phyloP scores from a whole-genome alignment of 2,888 invertebrate species.

The Cheilosia variabilis region DNA sequence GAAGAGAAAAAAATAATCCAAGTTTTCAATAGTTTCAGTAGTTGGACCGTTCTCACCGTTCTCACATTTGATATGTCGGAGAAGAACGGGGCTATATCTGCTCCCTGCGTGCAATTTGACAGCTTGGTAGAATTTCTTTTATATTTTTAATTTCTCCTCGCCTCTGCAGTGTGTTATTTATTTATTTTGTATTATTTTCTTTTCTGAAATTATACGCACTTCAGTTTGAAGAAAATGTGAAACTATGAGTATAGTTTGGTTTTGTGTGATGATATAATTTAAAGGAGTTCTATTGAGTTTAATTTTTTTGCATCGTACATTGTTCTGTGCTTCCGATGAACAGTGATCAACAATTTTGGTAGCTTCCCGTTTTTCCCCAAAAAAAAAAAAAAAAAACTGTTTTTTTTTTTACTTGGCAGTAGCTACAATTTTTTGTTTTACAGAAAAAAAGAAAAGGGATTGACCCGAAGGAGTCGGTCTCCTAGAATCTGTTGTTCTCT shows the following conservation, averaged over 20 bases:
- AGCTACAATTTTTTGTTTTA: neutral
- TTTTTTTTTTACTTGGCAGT: neutral
- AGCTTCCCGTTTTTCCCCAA: neutral
- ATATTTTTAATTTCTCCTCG: neutral
- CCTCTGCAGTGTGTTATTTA: neutral
- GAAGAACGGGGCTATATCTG: neutral
- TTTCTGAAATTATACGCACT: neutral
- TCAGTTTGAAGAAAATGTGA: neutral
- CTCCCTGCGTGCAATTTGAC: constrained; percentile 14
- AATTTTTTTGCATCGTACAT: neutral
- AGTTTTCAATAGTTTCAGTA: neutral
- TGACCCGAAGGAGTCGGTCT: neutral
- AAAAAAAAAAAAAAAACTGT: neutral
- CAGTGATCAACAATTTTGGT: neutral
- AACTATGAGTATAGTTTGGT: neutral
- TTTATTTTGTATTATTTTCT: constrained; percentile 2
- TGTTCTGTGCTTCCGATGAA: neutral
- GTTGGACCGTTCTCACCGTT: neutral
- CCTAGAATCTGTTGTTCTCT: neutral
- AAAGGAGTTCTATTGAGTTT: neutral
- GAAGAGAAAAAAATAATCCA: neutral
- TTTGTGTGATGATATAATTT: neutral
- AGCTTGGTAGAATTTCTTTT: constrained; percentile 7
- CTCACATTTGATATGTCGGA: neutral
- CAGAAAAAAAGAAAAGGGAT: neutral